These are phyloP conservation scores for Romanogobio albipinnatus DNA, from an alignment of 2,113 vertebrate genomes.

Conservation along the genomic window DNA sequence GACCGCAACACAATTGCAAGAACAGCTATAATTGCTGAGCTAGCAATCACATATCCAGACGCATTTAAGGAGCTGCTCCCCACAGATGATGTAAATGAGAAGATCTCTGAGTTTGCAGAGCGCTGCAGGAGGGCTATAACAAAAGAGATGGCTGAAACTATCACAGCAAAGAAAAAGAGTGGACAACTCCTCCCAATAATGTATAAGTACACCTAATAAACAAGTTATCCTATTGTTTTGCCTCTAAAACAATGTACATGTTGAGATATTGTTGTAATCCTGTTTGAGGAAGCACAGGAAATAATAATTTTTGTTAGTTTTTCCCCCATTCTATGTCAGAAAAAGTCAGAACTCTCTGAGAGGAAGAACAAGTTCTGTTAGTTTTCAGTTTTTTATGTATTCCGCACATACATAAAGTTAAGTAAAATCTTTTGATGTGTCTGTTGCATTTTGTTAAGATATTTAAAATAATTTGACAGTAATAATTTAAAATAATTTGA, in stretches of 20 bases:
- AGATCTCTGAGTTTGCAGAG: background rate
- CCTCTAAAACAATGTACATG: background rate
- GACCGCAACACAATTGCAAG: background rate
- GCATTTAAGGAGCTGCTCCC: background rate
- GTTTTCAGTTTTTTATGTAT: too few relatives aligned
- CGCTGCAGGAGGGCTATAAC: background rate
- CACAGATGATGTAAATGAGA: background rate
- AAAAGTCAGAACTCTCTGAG: background rate
- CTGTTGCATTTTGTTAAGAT: too few relatives aligned
- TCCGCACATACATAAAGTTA: too few relatives aligned
- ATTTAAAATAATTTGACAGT: too few relatives aligned
- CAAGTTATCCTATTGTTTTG: too few relatives aligned
- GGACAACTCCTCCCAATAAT: background rate
- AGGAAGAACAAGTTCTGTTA: background rate
- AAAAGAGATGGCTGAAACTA: background rate
- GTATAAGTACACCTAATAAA: background rate
- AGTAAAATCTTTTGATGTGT: too few relatives aligned
- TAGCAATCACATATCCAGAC: background rate
- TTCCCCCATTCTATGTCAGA: too few relatives aligned
- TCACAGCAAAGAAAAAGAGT: background rate
- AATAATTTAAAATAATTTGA: too few relatives aligned
- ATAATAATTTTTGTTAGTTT: too few relatives aligned
- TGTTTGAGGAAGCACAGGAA: background rate
- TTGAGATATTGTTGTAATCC: background rate
- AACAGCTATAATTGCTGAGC: background rate